Base-by-base conservation (phyloP, 2,888 invertebrate genomes). In the Tinea trinotella region DNA sequence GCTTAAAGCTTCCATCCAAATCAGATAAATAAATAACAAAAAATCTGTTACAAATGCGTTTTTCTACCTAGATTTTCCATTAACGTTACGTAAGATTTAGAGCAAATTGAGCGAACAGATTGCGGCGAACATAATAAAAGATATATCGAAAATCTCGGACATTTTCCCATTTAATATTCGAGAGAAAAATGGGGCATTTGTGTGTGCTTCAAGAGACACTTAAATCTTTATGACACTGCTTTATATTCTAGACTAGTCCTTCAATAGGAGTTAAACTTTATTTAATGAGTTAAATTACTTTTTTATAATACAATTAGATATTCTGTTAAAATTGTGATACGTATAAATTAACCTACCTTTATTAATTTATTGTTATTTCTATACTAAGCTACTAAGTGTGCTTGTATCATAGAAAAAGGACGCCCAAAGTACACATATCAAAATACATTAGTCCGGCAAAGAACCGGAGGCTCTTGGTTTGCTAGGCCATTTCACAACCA, bases 151-250 rank as follows among this genome's bases (percentile, higher is more conserved):
- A 40, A 40, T 13, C 13, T 40, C 40, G 12, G 40, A 15, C 40
- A 40, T 40, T 40, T 40, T 40, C 40, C 40, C 1, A 40, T 13
- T 40, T 40, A 15, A 40, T 40, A n/a, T 40, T 13, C 40, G 40
- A 40, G 40, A 12, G 40, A 40, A 15, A 40, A 40, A n/a, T 40
- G 40, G 40, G 40, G 6, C 40, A 40, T 13, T n/a, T 40, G 40
- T 40, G n/a, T 2, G 40, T 40, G n/a, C 2, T 40, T 40, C 12
- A 40, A 40, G 40, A 40, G 12, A 15, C n/a, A 15, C 10, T 40
- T 40, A 40, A 40, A 40, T 40, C 2, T 40, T 40, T 40, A 40
- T 4, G 24, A 24, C 9, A 24, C 24, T 40, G 12, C 40, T 40
- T 13, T 40, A 13, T 40, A 40, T 40, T 40, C 7, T 40, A 40